Evolutionary conservation across 2,888 invertebrate species (phyloP).

Genomic region (Perdita meconis): DNA sequence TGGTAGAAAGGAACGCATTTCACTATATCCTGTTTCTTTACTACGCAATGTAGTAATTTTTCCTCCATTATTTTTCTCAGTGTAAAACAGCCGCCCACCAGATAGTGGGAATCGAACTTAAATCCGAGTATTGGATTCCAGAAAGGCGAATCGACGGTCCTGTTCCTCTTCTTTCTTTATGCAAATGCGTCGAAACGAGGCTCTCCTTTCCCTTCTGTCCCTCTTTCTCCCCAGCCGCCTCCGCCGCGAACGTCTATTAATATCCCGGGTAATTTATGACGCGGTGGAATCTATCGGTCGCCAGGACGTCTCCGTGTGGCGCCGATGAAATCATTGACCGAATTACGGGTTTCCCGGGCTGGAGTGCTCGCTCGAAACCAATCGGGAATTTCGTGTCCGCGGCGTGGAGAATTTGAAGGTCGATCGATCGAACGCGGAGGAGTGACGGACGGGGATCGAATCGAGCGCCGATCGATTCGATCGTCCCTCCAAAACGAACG

Average conservation of each 20-base stretch:
- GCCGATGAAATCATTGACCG: slow-evolving; percentile 39
- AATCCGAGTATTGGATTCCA: background rate
- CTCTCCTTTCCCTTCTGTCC: slow-evolving; percentile 52
- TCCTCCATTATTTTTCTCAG: too few relatives aligned
- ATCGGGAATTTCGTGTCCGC: background rate
- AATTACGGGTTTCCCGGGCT: background rate
- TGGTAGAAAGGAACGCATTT: too few relatives aligned
- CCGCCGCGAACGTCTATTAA: slow-evolving; percentile 6
- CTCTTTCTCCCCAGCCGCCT: slow-evolving; percentile 1
- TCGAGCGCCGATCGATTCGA: slow-evolving; percentile 19
- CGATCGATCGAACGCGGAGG: background rate
- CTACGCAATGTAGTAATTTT: too few relatives aligned
- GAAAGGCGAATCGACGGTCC: background rate
- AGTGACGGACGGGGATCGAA: background rate
- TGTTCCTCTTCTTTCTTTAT: slow-evolving; percentile 11
- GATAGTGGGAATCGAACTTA: too few relatives aligned
- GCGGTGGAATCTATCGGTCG: slow-evolving; percentile 38
- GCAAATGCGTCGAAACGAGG: background rate
- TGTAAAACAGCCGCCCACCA: too few relatives aligned
- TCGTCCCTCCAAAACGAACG: slow-evolving; percentile 46
- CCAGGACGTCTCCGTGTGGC: slow-evolving; percentile 43
- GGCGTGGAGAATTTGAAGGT: slow-evolving; percentile 1
- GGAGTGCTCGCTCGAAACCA: background rate
- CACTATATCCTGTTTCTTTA: too few relatives aligned
- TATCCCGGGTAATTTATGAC: slow-evolving; percentile 46